Percentiles rank a stretch among this genome's conserved stretches.
These are phyloP conservation scores for Lates calcarifer DNA, from an alignment of 2,113 vertebrate genomes.

Conservation along the genomic window DNA sequence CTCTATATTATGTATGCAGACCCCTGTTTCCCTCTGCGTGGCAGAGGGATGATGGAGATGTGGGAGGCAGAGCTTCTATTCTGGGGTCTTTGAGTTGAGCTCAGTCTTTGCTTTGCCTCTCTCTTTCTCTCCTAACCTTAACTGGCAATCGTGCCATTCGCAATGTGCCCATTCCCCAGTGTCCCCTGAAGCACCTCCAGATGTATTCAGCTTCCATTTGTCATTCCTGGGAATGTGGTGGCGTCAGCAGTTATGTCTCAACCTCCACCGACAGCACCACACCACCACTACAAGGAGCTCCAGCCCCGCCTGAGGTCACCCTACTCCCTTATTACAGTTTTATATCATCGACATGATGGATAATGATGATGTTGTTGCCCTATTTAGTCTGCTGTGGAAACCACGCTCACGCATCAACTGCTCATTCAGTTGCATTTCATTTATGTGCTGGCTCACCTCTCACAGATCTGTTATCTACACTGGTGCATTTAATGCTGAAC, in stretches of 20 bases:
- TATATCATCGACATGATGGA: slow-evolving; percentile 74
- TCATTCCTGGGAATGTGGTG: slow-evolving; percentile 82
- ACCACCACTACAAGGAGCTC: slow-evolving; percentile 44
- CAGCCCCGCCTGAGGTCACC: slow-evolving; percentile 74
- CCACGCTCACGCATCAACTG: slow-evolving; percentile 30
- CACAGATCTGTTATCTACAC: slow-evolving; percentile 15
- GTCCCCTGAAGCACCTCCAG: slow-evolving; percentile 78
- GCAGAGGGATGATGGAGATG: slow-evolving; percentile 63
- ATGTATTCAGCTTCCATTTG: slow-evolving; percentile 83
- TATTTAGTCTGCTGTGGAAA: slow-evolving; percentile 71
- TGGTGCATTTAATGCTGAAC: slow-evolving; percentile 15
- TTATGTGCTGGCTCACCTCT: slow-evolving; percentile 23
- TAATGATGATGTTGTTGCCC: slow-evolving; percentile 75
- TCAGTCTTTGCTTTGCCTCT: slow-evolving; percentile 41
- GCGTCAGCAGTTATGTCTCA: slow-evolving; percentile 81
- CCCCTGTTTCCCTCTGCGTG: slow-evolving; percentile 3
- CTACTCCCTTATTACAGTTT: slow-evolving; percentile 73
- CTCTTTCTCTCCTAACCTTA: slow-evolving; percentile 63
- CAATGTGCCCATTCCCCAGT: slow-evolving; percentile 72
- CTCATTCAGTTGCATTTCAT: slow-evolving; percentile 62
- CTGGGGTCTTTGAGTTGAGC: slow-evolving; percentile 49
- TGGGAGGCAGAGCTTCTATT: slow-evolving; percentile 69
- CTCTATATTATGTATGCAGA: slow-evolving; percentile 35
- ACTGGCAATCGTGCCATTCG: slow-evolving; percentile 72
- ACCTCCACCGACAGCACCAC: slow-evolving; percentile 65